A percentile compares a stretch with the other conserved stretches of the same genome.
These are phyloP conservation scores for Leucoma salicis DNA, from an alignment of 2,888 invertebrate species.

Conservation along the genomic window DNA sequence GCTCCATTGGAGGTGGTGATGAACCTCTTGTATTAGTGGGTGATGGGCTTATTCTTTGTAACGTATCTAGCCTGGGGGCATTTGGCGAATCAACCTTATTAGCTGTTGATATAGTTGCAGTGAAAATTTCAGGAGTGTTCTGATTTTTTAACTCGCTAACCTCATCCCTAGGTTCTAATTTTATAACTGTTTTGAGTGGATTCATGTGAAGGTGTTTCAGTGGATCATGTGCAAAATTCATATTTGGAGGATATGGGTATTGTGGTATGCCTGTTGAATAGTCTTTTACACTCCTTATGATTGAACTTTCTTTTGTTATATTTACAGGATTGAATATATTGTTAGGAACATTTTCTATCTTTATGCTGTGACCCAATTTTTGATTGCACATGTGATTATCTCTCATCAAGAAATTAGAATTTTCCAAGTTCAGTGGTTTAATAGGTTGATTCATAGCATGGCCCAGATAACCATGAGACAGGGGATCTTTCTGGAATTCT, in stretches of 20 bases:
- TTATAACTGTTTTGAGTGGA: slow-evolving; percentile 76
- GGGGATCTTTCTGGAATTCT: slow-evolving; percentile 71
- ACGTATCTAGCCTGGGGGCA: slow-evolving; percentile 63
- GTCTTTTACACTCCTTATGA: slow-evolving; percentile 72
- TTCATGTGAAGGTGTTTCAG: slow-evolving; percentile 71
- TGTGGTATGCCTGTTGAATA: slow-evolving; percentile 64
- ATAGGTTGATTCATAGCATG: slow-evolving; percentile 61
- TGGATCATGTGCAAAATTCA: slow-evolving; percentile 66
- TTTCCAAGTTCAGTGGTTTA: slow-evolving; percentile 72
- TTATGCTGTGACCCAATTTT: slow-evolving; percentile 67
- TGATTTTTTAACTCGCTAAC: slow-evolving; percentile 69
- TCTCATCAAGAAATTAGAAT: slow-evolving; percentile 74
- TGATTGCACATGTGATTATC: slow-evolving; percentile 73
- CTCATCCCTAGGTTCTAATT: slow-evolving; percentile 78
- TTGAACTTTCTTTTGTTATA: slow-evolving; percentile 68
- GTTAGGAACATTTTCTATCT: slow-evolving; percentile 69
- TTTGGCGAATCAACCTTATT: slow-evolving; percentile 72
- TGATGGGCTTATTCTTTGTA: slow-evolving; percentile 73
- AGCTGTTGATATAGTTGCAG: slow-evolving; percentile 70
- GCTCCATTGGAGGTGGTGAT: slow-evolving; percentile 72
- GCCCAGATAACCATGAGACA: slow-evolving; percentile 68
- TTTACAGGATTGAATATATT: slow-evolving; percentile 72
- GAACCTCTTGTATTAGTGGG: slow-evolving; percentile 66
- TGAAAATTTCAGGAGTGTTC: slow-evolving; percentile 75
- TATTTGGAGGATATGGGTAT: slow-evolving; percentile 64